phyloP scores from a whole-genome alignment of 2,797 vertebrate species.

The Rousettus madagascariensis region DNA sequence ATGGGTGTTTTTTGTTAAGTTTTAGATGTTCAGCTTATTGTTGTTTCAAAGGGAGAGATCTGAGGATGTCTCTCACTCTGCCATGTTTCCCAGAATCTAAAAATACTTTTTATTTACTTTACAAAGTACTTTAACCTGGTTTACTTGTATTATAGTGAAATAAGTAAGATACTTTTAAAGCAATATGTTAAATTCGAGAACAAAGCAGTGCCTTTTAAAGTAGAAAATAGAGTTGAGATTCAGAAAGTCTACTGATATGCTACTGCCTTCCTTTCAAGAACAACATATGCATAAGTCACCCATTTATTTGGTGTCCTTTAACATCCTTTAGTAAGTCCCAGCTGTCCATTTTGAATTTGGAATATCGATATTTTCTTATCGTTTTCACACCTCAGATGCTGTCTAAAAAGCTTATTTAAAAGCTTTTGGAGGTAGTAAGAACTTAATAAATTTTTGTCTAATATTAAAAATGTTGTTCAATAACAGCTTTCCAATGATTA shows the following conservation, averaged over 20 bases:
- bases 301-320: not conserved
- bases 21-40: no score
- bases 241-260: not conserved
- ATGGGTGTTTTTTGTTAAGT: no score
- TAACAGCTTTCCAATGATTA: not conserved
- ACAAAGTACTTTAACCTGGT: not conserved
- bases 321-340: not conserved
- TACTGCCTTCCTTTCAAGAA: not conserved
- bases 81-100: not conserved
- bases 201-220: not conserved
- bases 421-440: not conserved
- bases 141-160: not conserved
- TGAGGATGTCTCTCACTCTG: no score
- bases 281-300: fast-evolving
- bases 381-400: not conserved
- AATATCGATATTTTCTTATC: not conserved
- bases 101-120: not conserved
- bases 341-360: not conserved
- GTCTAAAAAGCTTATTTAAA: not conserved
- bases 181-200: not conserved
- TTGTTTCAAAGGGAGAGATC: no score
- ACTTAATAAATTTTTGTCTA: not conserved
- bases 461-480: not conserved
- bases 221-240: not conserved
- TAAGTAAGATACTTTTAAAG: not conserved